Evolutionary conservation across 2,888 invertebrate species (phyloP), one percentile per base, ranked within the genome.

Genomic region (Dynastes tityus): DNA sequence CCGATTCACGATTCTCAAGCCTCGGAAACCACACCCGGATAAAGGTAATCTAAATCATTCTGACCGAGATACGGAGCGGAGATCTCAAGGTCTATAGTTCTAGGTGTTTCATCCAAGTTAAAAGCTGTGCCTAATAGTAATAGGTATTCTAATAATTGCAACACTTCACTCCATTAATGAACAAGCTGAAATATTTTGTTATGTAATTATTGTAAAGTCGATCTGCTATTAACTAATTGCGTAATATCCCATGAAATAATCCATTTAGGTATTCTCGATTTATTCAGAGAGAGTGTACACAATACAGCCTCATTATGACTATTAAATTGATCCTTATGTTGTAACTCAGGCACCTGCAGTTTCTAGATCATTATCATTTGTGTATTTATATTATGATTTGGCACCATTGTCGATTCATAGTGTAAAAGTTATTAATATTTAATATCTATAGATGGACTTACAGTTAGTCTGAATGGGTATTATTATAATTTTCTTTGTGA

Each of bases 341-440:
- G 63, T 63, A 63, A 63, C 11, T 9, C 2, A 3, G 27, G 27
- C 63, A 29, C 63, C 32, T 63, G 63, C 63, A 63, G 9, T 63
- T 63, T 32, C 63, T n/a, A 63, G 63, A 63, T 63, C 63, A 32
- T 63, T 63, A 63, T 63, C 63, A 4, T 4, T 29, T 29, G 13
- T 32, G n/a, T 32, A 63, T 13, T 63, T 29, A 58, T 58, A 22
- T 11, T 45, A 8, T 45, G 45, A 45, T 11, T 45, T 45, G 45
- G 45, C 45, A 45, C 45, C 45, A 45, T 45, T 45, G 1, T 11
- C 11, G 8, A 29, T 27, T 29, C 1, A 11, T 63, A 27, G 32
- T 63, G 22, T 55, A 16, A n/a, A 11, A 4, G 1, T 22, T 55
- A 22, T 55, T 55, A 55, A 55, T 37, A 6, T 37, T 37, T 5